Percentiles rank a stretch among this genome's conserved stretches.
Evolutionary conservation across 2,888 invertebrate genomes (phyloP).

Genomic region (Hermodice carunculata): DNA sequence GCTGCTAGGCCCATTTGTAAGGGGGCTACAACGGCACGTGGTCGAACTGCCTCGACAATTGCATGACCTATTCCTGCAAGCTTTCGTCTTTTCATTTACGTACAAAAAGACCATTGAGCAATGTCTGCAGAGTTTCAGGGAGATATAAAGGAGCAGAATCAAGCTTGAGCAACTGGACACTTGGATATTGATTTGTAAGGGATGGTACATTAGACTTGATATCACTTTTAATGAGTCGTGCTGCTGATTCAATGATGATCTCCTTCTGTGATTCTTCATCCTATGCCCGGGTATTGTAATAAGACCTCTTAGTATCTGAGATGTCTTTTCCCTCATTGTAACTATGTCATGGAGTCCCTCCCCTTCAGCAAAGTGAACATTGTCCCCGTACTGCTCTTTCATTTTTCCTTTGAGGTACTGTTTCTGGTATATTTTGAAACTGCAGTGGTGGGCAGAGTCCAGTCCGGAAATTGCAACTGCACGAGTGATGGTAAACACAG

Average conservation of each 20-base stretch:
- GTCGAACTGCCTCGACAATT: neutral
- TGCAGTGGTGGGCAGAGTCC: no score
- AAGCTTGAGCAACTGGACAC: neutral
- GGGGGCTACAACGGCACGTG: neutral
- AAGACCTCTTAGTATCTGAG: neutral
- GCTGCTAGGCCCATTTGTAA: neutral
- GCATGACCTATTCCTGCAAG: no score
- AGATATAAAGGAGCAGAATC: neutral
- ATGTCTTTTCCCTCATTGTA: neutral
- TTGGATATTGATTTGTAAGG: neutral
- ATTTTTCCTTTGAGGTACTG: no score
- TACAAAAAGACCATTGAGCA: neutral
- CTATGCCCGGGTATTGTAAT: neutral
- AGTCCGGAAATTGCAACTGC: no score
- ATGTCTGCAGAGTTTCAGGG: neutral
- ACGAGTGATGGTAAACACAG: no score
- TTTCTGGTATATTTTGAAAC: no score
- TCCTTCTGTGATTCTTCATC: neutral
- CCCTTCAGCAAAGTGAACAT: neutral
- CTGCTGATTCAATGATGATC: neutral
- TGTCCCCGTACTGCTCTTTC: no score
- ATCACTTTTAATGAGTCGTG: neutral
- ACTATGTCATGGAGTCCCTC: neutral
- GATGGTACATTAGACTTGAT: neutral
- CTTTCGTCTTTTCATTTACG: no score